A percentile compares a stretch with the other conserved stretches of the same genome.
phyloP scores from a whole-genome alignment of 2,888 invertebrate genomes.

The Lagria hirta region DNA sequence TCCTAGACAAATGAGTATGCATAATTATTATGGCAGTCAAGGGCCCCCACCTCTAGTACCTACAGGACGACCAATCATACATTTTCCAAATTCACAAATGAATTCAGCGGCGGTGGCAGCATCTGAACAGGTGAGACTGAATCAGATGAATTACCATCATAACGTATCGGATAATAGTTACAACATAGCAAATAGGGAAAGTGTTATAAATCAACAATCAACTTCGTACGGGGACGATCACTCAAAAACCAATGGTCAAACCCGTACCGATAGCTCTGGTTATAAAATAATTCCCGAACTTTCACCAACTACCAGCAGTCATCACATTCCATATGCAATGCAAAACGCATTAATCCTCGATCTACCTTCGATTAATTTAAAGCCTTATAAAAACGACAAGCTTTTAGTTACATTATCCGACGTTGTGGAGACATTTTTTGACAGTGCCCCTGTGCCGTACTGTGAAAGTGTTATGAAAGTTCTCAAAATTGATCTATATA shows the following conservation, averaged over 20 bases:
- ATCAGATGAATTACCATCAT: not conserved
- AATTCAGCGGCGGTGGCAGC: not conserved
- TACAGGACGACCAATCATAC: too few species aligned
- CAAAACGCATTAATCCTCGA: not conserved
- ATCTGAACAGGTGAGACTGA: not conserved
- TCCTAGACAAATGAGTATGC: slow-evolving; percentile 46
- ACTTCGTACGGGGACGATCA: too few species aligned
- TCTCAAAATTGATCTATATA: not conserved
- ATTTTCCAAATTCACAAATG: too few species aligned
- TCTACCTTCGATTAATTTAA: not conserved
- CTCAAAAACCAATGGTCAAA: too few species aligned
- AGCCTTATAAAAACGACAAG: not conserved
- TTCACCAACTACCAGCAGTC: not conserved
- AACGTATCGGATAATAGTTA: too few species aligned
- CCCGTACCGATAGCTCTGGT: too few species aligned
- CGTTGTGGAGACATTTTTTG: not conserved
- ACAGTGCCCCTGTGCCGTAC: not conserved
- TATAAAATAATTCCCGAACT: not conserved
- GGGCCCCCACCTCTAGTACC: slow-evolving; percentile 59
- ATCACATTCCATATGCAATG: not conserved
- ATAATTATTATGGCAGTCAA: slow-evolving; percentile 42
- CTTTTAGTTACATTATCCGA: not conserved
- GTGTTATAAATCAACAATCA: not conserved
- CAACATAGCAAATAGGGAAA: slow-evolving; percentile 7
- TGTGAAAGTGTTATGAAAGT: not conserved